Base-by-base conservation (phyloP, 2,888 invertebrate species). In the Rapana venosa region DNA sequence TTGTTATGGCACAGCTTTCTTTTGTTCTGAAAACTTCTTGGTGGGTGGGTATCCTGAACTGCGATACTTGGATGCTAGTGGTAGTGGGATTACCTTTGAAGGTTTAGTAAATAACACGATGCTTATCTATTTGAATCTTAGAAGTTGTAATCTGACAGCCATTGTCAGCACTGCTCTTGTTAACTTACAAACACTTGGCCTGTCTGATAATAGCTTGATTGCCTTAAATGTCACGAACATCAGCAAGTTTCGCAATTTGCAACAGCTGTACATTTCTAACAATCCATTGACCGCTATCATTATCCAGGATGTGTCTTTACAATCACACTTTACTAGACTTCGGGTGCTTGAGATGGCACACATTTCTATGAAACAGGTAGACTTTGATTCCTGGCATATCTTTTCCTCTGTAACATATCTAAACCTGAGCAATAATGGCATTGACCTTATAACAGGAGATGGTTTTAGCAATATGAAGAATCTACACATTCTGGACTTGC, bases 131-230 rank as follows among this genome's bases (percentile, higher is more conserved):
- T 15, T 88, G 6, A 70, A 47, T n/a, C n/a, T 70, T 4, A 15
- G 35, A 30, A 22, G 11, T 4, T 83, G 83, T n/a, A 61, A 70
- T 8, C 35, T 84, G 6, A 35, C 26, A 1, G 26, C n/a, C 26
- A 22, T 88, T n/a, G 70, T 26, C 36, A 17, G 35, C 30, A 17
- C 70, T 61, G 6, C 26, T 36, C 77, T 89, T 4, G 11, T 6
- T 20, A 85, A 89, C n/a, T 66, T 89, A n/a, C 35, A 77, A 32
- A 66, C 32, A 17, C 56, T 86, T 20, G 89, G 77, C 47, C 36
- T 89, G 15, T 15, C 58, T 66, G 47, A 86, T 26, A 89, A 89
- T 58, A 30, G 22, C 26, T 79, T 74, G 0, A 74, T 0, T 11
- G 1, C 26, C 5, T 4, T 89, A 15, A 32, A 1, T 1, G 58